phyloP scores from a whole-genome alignment of 2,888 invertebrate species.

The Mallateleia sp. region DNA sequence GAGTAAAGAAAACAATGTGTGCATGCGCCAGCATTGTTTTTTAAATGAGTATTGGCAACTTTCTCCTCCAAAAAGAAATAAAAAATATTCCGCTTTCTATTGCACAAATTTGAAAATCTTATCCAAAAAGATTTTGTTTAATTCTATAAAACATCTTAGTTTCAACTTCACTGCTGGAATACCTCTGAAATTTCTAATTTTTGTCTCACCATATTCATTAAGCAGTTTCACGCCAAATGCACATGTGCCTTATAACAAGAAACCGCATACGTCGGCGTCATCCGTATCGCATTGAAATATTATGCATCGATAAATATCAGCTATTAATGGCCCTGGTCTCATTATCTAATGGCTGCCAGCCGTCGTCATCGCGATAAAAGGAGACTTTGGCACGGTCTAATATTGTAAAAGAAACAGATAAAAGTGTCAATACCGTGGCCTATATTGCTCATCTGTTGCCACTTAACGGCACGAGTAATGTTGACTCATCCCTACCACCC shows the following conservation, averaged over 20 bases:
- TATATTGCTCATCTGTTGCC: constrained; percentile 72
- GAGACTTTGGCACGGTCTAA: constrained; percentile 74
- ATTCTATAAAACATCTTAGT: too few species aligned
- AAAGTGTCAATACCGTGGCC: constrained; percentile 76
- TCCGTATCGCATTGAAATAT: constrained; percentile 53
- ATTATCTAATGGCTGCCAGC: constrained; percentile 81
- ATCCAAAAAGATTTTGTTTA: too few species aligned
- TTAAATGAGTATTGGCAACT: too few species aligned
- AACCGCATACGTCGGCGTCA: constrained; percentile 64
- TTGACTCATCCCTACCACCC: constrained; percentile 74
- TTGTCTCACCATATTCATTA: constrained; percentile 16
- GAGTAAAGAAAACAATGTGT: too few species aligned
- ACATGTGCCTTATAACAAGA: constrained; percentile 66
- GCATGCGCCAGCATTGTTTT: too few species aligned
- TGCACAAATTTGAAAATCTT: too few species aligned
- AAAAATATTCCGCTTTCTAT: too few species aligned
- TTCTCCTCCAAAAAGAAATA: too few species aligned
- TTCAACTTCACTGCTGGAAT: too few species aligned
- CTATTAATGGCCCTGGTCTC: constrained; percentile 81
- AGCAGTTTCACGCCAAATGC: constrained; percentile 63
- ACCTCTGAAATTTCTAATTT: too few species aligned
- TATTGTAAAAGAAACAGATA: constrained; percentile 75
- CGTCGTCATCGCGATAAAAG: constrained; percentile 76
- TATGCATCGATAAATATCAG: constrained; percentile 81
- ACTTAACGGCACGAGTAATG: constrained; percentile 65